Base-by-base conservation (phyloP, 2,797 vertebrate genomes). In the Mormyrops attenuatus region DNA sequence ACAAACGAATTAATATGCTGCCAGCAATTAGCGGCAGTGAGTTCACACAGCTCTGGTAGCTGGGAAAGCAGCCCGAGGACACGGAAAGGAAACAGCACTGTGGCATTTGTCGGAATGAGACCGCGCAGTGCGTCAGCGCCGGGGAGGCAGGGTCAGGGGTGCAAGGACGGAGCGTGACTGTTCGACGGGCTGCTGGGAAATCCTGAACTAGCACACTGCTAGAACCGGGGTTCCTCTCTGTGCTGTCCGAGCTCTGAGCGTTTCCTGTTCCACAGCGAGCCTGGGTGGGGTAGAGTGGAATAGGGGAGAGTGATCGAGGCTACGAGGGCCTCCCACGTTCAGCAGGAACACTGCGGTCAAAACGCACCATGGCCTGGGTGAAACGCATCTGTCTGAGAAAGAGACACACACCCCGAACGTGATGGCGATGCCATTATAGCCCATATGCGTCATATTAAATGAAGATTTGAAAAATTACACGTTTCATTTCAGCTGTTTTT, bases 1-100 rank as follows among this genome's bases (percentile, higher is more conserved):
- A 13, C 77, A 69, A 44, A 90, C 73, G 57, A 60, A 88, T 85
- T 90, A 88, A 90, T 88, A 88, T 13, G 77, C 41, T 88, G 87
- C 55, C 87, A 88, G 87, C 55, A 88, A 88, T 88, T 88, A 88
- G 87, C 55, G 38, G 52, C 22, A 88, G n/a, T 38, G 34, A 47
- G 44, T 47, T 66, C 55, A 47, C 57, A 38, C 57, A 4, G 60
- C 87, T n/a, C 57, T 17, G 20, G 85, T 60, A 41, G 53, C 60
- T 66, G 87, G 38, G 87, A 88, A 88, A 26, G 38, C 20, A 44
- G 38, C 55, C 38, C 86, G 34, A 53, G 53, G 60, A 50, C 17
- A 49, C 20, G 5, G 87, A 49, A 88, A 66, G 57, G 22, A 66
- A 88, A 69, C 2, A 22, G 57, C 53, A n/a, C 34, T 44, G 17